A percentile compares a stretch with the other conserved stretches of the same genome.
phyloP scores from a whole-genome alignment of 2,797 vertebrate genomes.

The Channallabes apus region DNA sequence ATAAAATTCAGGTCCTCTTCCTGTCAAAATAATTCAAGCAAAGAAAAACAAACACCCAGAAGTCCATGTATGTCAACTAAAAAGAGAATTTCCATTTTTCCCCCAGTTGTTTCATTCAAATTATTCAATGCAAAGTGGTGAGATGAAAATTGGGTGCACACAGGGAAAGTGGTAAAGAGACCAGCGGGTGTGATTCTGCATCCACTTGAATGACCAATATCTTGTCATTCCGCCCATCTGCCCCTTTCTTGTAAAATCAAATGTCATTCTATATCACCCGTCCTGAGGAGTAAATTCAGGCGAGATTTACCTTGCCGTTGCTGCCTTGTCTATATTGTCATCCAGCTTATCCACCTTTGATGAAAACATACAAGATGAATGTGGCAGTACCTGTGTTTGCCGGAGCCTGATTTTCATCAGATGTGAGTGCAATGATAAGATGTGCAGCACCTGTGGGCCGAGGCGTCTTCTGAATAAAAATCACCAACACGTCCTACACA shows the following conservation, averaged over 20 bases:
- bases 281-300: slow-evolving; percentile 67
- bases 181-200: slow-evolving; percentile 22
- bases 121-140: neutral
- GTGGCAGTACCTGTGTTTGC: slow-evolving; percentile 70
- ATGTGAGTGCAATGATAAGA: slow-evolving; percentile 70
- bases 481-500: slow-evolving; percentile 49
- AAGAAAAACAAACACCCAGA: neutral
- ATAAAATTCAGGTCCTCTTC: neutral
- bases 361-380: slow-evolving; percentile 73
- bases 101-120: neutral
- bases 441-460: slow-evolving; percentile 71
- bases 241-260: slow-evolving; percentile 66
- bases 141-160: neutral
- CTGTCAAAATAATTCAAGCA: neutral
- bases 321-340: slow-evolving; percentile 70
- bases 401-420: slow-evolving; percentile 70
- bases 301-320: slow-evolving; percentile 67
- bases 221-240: slow-evolving; percentile 51
- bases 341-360: slow-evolving; percentile 73
- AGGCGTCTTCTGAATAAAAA: slow-evolving; percentile 76
- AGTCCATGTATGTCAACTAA: neutral
- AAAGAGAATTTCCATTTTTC: neutral
- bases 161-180: slow-evolving; percentile 3
- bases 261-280: slow-evolving; percentile 66
- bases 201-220: slow-evolving; percentile 48